Conservation (phyloP, 2,797 vertebrate genomes). For the Uromys caudimaculatus region DNA sequence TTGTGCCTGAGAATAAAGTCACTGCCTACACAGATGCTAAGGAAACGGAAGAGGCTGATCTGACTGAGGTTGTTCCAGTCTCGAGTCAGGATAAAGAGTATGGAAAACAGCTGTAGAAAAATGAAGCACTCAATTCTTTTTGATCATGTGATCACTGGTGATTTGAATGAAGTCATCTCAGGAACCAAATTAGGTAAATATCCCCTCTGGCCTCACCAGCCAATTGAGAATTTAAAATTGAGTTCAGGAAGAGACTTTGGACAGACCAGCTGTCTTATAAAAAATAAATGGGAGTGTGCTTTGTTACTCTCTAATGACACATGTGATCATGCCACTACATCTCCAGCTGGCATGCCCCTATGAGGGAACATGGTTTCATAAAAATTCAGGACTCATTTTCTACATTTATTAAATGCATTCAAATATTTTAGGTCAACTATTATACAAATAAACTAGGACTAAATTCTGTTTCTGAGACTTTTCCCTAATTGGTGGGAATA, state of each 20-base stretch:
- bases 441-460: slow-evolving; percentile 41
- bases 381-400: slow-evolving; percentile 53
- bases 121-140: background rate
- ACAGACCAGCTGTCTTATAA: slow-evolving; percentile 13
- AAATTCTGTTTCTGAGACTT: slow-evolving; percentile 71
- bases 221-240: background rate
- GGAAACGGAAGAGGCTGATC: background rate
- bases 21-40: background rate
- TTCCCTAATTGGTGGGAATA: slow-evolving; percentile 75
- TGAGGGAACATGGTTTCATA: background rate
- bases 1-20: background rate
- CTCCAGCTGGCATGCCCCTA: background rate
- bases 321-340: background rate
- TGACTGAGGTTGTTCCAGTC: background rate
- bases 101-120: background rate
- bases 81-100: background rate
- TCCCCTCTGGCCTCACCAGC: background rate
- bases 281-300: background rate
- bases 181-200: background rate
- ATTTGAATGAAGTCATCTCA: background rate
- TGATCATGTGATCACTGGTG: background rate
- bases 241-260: background rate
- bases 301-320: background rate
- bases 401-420: slow-evolving; percentile 20
- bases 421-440: slow-evolving; percentile 57